Base-by-base conservation (phyloP, 2,113 vertebrate genomes). In the Hemiprocne comata region DNA sequence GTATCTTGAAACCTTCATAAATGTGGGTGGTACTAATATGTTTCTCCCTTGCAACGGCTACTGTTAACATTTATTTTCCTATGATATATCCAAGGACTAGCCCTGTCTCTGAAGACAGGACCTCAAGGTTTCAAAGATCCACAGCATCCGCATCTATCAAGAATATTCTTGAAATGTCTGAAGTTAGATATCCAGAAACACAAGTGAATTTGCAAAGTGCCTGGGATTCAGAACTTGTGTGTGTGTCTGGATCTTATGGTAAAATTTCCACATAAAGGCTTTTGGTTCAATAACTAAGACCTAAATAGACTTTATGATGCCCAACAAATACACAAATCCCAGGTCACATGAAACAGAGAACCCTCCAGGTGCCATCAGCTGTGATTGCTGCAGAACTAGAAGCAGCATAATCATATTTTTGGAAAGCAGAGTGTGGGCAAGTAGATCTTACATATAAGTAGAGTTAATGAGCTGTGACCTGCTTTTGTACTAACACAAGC, bases 321-420 rank as follows among this genome's bases (percentile, higher is more conserved):
- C 36, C 64, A 29, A 31, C 31, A 58, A 62, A n/a, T n/a, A n/a
- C 46, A 46, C 17, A 61, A 21, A 7, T 21, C 64, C 24, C 1
- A 1, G 2, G 26, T 3, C 25, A 20, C 13, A 2, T 1, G 19
- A 62, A 34, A 33, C 1, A 40, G 13, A 51, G n/a, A 44, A 11
- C 17, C 21, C 26, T 11, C 38, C 40, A 40, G 54, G 24, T 81
- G 53, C 54, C 69, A 33, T 0, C 13, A 57, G 24, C 1, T 81
- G 54, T 6, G 42, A 58, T 64, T 25, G 51, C 19, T 82, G 18
- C 24, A 51, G 57, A 82, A 38, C 28, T 3, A 76, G 42, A 51
- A 51, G 48, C 50, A 76, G n/a, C 28, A 16, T 3, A 65, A 28
- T 9, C 26, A 4, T 9, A 33, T 18, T 25, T 53, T 23, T 58